phyloP scores from a whole-genome alignment of 2,113 vertebrate genomes.

The Misgurnus anguillicaudatus region DNA sequence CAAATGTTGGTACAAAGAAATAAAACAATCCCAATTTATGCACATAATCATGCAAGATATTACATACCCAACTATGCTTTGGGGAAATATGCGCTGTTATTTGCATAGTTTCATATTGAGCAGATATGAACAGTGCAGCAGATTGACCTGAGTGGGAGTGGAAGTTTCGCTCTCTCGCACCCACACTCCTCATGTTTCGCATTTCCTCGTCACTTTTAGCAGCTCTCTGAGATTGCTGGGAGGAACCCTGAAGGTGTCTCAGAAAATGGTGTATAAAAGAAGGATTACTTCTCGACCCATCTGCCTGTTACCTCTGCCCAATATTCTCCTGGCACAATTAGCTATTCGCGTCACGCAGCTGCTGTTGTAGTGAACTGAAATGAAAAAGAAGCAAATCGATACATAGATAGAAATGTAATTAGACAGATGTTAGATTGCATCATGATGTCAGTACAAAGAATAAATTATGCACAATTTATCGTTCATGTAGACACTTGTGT shows the following conservation, averaged over 20 bases:
- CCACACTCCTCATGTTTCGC: constrained; percentile 33
- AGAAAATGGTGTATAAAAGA: constrained; percentile 36
- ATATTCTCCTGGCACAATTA: constrained; percentile 38
- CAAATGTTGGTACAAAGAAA: constrained; percentile 44
- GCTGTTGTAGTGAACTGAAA: not conserved
- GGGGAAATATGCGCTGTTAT: constrained; percentile 35
- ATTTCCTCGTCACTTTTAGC: constrained; percentile 47
- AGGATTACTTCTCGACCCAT: constrained; percentile 36
- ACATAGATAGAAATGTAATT: constrained; percentile 27
- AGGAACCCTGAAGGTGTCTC: constrained; percentile 51
- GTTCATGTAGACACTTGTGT: not conserved
- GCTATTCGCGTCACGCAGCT: constrained; percentile 3
- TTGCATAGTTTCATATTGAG: constrained; percentile 49
- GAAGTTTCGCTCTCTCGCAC: not conserved
- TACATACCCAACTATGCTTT: constrained; percentile 1
- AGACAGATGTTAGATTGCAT: constrained; percentile 26
- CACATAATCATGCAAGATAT: constrained; percentile 27
- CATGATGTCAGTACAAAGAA: constrained; percentile 1
- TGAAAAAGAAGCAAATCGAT: constrained; percentile 32
- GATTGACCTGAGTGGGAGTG: constrained; percentile 57
- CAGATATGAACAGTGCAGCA: constrained; percentile 38
- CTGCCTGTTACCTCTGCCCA: constrained; percentile 32
- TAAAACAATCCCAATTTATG: constrained; percentile 28
- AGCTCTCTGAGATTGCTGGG: constrained; percentile 17
- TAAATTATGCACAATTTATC: not conserved